These are phyloP conservation scores for Lepus oiostolus DNA, from an alignment of 2,797 vertebrate genomes.

Conservation along the genomic window DNA sequence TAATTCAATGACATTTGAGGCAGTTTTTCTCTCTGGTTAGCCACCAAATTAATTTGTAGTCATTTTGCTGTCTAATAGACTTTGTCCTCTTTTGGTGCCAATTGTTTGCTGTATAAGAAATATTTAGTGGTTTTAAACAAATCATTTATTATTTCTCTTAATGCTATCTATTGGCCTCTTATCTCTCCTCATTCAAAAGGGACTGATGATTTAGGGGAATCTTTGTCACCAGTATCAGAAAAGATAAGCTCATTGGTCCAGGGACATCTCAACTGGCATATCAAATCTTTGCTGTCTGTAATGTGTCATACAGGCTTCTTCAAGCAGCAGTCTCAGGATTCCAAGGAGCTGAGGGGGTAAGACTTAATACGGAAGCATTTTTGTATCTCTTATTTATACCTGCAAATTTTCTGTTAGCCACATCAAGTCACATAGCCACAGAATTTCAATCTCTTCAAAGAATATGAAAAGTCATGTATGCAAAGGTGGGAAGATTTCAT, in stretches of 20 bases:
- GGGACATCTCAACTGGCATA: background rate
- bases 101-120: background rate
- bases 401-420: background rate
- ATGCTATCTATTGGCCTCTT: background rate
- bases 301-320: background rate
- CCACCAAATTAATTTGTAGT: background rate
- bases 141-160: background rate
- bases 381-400: background rate
- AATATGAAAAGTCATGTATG: background rate
- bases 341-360: background rate
- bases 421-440: background rate
- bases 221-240: background rate
- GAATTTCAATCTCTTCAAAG: background rate
- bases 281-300: background rate
- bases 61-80: background rate
- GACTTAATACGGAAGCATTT: background rate
- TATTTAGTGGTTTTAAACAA: background rate
- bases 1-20: too few species aligned
- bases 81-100: background rate
- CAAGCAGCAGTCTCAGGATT: background rate
- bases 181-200: background rate
- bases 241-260: background rate
- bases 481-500: background rate
- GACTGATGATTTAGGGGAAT: background rate
- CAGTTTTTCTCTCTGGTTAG: background rate